These are phyloP conservation scores for Microcaecilia unicolor DNA, from an alignment of 2,797 vertebrate species.

Conservation along the genomic window DNA sequence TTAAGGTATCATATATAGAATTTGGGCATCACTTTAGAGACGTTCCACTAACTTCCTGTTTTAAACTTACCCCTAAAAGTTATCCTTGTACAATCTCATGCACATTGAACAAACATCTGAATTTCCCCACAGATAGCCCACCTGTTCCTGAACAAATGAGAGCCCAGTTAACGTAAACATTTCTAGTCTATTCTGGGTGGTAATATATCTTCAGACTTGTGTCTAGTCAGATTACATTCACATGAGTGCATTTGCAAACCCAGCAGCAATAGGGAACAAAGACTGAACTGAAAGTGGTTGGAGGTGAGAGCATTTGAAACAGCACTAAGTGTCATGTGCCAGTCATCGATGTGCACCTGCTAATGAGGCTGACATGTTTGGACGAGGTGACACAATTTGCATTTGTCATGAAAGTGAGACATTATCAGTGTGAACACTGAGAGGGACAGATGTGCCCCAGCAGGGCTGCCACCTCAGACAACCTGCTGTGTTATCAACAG, in stretches of 20 bases:
- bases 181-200: no score
- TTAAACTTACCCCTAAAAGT: no score
- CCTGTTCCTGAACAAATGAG: no score
- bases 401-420: slow-evolving; percentile 29
- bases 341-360: slow-evolving; percentile 10
- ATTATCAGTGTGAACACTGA: slow-evolving; percentile 19
- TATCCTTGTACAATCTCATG: no score
- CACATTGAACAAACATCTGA: no score
- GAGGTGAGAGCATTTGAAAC: slow-evolving; percentile 8
- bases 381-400: slow-evolving; percentile 17
- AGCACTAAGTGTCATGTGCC: slow-evolving; percentile 2
- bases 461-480: slow-evolving; percentile 15
- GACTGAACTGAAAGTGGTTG: background rate
- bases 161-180: no score
- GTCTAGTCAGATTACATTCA: background rate
- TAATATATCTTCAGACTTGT: background rate
- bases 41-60: no score
- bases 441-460: slow-evolving; percentile 32
- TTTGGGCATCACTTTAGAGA: no score
- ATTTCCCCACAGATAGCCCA: no score
- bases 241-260: background rate
- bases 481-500: slow-evolving; percentile 18
- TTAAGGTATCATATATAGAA: no score
- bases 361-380: slow-evolving; percentile 36
- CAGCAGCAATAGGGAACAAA: background rate